Conservation (phyloP, 1,140 invertebrate species). For the Hyphantria cunea region DNA sequence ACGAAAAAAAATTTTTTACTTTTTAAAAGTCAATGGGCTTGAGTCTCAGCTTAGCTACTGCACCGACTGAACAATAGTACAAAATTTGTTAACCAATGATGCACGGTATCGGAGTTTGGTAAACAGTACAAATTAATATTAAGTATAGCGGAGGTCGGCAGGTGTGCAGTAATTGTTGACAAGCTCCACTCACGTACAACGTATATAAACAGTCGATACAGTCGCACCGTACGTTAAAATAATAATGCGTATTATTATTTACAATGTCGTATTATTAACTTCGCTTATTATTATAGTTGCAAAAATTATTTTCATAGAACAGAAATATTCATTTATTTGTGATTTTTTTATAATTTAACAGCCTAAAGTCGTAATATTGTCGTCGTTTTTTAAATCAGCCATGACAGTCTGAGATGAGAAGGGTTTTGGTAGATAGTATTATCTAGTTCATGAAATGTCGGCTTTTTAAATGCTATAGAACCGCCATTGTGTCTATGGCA, state of each 20-base stretch:
- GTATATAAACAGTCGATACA: constrained; percentile 56
- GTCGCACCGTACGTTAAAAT: constrained; percentile 56
- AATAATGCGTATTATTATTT: constrained; percentile 24
- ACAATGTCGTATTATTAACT: constrained; percentile 13
- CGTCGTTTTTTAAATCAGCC: too few relatives aligned
- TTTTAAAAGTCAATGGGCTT: not conserved
- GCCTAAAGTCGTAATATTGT: too few relatives aligned
- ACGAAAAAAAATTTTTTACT: too few relatives aligned
- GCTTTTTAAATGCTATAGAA: too few relatives aligned
- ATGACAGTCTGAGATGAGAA: too few relatives aligned
- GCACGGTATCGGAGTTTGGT: constrained; percentile 63
- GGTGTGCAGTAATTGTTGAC: constrained; percentile 37
- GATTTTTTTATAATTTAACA: too few relatives aligned
- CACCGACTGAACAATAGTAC: constrained; percentile 56
- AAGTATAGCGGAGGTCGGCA: constrained; percentile 58
- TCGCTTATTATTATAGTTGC: constrained; percentile 24
- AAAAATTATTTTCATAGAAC: constrained; percentile 13
- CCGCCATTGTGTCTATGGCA: not conserved
- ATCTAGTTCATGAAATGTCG: not conserved
- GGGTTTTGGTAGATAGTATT: too few relatives aligned
- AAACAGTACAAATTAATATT: constrained; percentile 78
- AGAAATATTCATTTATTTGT: too few relatives aligned
- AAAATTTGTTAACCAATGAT: constrained; percentile 56
- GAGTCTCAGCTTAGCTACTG: constrained; percentile 8
- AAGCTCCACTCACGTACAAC: constrained; percentile 69